These are phyloP conservation scores for Petaurus breviceps DNA, from an alignment of 2,113 vertebrate genomes.

Conservation along the genomic window DNA sequence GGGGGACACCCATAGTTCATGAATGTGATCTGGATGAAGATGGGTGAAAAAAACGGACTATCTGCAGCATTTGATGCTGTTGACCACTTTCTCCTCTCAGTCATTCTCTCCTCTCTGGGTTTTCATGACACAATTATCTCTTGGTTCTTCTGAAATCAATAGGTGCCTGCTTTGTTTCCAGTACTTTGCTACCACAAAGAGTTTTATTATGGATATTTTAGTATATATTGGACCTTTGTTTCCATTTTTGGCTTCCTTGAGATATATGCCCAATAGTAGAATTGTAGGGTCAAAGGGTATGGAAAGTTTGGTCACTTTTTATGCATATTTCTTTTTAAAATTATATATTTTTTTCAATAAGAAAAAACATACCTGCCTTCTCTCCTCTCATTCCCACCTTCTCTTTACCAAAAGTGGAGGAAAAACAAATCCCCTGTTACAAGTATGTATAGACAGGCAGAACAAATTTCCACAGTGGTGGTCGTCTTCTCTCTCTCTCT, in stretches of 20 bases:
- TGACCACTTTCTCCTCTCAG: neutral
- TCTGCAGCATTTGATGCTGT: neutral
- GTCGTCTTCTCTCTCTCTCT: too few relatives aligned
- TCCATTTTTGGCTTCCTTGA: neutral
- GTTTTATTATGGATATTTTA: neutral
- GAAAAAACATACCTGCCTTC: neutral
- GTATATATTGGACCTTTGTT: neutral
- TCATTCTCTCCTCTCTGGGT: neutral
- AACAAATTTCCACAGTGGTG: neutral
- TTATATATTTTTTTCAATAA: too few relatives aligned
- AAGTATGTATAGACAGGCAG: neutral
- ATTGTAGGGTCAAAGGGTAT: neutral
- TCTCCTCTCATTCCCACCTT: neutral
- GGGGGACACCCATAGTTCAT: neutral
- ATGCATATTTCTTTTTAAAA: neutral
- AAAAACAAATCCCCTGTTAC: neutral
- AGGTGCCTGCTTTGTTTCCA: neutral
- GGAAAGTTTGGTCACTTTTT: neutral
- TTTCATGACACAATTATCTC: neutral
- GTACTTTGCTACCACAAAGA: neutral
- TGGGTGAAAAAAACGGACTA: neutral
- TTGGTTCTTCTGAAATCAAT: neutral
- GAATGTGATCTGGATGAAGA: neutral
- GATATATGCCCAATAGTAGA: neutral
- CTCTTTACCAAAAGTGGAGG: neutral